These are phyloP conservation scores for Bucco capensis DNA, from an alignment of 2,113 vertebrate genomes.

Conservation along the genomic window DNA sequence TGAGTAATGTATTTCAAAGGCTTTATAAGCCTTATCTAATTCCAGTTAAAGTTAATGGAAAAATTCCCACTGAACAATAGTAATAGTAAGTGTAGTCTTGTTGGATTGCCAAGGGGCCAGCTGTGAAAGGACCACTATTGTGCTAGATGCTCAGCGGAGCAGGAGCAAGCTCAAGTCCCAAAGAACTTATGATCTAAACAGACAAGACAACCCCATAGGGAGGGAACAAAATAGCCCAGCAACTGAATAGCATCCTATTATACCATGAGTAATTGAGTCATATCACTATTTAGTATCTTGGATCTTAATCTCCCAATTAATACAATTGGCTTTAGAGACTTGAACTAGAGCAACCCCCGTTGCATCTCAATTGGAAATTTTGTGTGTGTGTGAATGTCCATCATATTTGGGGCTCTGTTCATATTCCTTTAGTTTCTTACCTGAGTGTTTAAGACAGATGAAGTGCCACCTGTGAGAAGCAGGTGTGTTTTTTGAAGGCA, in stretches of 20 bases:
- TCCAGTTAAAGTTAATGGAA: background rate
- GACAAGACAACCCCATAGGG: slow-evolving; percentile 43
- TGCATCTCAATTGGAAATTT: background rate
- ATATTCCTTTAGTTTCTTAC: background rate
- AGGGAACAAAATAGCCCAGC: slow-evolving; percentile 37
- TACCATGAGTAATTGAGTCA: background rate
- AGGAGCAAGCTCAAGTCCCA: background rate
- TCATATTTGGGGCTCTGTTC: background rate
- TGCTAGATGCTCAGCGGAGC: background rate
- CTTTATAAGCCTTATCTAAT: slow-evolving; percentile 10
- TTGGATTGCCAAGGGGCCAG: background rate
- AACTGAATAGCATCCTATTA: slow-evolving; percentile 19
- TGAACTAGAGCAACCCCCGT: background rate
- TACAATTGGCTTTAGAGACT: background rate
- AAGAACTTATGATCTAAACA: background rate
- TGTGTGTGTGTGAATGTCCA: background rate
- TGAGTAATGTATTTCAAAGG: slow-evolving; percentile 32
- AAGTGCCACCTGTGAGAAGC: background rate
- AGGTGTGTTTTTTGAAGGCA: background rate
- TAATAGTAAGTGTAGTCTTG: background rate
- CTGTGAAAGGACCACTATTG: slow-evolving; percentile 34
- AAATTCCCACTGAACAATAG: slow-evolving; percentile 4
- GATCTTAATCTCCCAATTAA: slow-evolving; percentile 24
- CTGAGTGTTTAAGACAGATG: background rate
- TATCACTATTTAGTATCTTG: slow-evolving; percentile 32